phyloP scores from a whole-genome alignment of 1,140 invertebrate species.

The Whitmania pigra region DNA sequence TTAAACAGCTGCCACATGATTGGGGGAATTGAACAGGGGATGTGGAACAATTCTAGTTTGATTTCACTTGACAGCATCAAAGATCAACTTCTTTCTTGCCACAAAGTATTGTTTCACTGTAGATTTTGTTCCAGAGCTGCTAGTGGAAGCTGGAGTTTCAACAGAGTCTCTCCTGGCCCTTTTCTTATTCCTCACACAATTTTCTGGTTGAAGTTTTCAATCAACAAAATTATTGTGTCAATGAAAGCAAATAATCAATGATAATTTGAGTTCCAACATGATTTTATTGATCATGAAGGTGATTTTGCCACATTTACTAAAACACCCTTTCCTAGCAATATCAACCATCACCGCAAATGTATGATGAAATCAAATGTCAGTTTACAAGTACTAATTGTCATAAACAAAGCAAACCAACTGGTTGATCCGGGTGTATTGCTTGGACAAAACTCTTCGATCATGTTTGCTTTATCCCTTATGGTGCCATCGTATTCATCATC shows the following conservation, averaged over 20 bases:
- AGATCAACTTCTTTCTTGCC: constrained; percentile 7
- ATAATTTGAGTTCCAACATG: neutral
- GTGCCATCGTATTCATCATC: neutral
- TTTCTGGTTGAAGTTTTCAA: neutral
- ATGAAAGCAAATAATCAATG: neutral
- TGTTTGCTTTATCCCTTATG: too few relatives aligned
- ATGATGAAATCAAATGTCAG: too few relatives aligned
- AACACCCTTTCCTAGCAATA: too few relatives aligned
- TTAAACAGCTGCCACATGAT: too few relatives aligned
- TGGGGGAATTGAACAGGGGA: too few relatives aligned
- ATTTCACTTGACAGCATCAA: neutral
- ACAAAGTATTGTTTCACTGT: constrained; percentile 5
- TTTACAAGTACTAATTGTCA: too few relatives aligned
- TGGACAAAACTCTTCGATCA: neutral
- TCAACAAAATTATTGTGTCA: neutral
- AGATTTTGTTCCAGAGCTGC: neutral
- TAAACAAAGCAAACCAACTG: neutral
- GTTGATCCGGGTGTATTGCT: neutral
- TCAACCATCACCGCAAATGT: too few relatives aligned
- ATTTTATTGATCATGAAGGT: neutral
- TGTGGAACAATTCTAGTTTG: too few relatives aligned
- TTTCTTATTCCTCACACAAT: neutral
- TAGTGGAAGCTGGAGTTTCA: constrained; percentile 5
- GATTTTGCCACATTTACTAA: too few relatives aligned
- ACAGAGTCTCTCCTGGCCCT: neutral